A percentile compares a stretch with the other conserved stretches of the same genome.
phyloP scores from a whole-genome alignment of 2,113 vertebrate genomes.

The Morone saxatilis region DNA sequence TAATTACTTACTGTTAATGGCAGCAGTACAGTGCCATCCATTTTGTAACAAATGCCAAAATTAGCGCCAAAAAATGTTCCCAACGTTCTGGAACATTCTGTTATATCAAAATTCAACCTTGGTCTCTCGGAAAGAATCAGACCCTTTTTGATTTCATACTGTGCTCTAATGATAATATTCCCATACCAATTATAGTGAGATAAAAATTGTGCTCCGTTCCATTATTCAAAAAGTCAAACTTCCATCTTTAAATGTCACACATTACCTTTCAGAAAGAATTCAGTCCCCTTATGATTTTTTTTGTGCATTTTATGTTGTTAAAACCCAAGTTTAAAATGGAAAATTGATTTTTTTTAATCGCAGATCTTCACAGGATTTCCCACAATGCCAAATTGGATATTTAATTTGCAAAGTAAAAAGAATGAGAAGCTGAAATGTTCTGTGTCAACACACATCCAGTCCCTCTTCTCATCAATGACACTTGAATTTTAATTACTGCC shows the following conservation, averaged over 20 bases:
- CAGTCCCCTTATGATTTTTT: not conserved
- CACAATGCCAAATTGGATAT: constrained; percentile 3
- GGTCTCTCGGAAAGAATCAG: constrained; percentile 11
- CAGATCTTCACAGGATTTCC: constrained; percentile 8
- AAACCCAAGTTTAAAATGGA: constrained; percentile 2
- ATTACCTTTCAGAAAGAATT: constrained; percentile 17
- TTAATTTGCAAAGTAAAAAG: constrained; percentile 3
- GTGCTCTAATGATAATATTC: constrained; percentile 25
- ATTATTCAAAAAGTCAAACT: constrained; percentile 41
- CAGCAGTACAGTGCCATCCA: not conserved
- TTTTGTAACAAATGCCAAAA: constrained; percentile 27
- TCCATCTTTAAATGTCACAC: constrained; percentile 49
- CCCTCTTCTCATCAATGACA: not conserved
- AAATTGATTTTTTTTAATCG: not conserved
- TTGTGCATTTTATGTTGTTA: not conserved
- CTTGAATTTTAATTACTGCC: not conserved
- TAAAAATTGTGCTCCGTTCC: constrained; percentile 25
- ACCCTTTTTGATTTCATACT: constrained; percentile 30
- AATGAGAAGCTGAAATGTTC: not conserved
- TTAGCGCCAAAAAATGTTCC: not conserved
- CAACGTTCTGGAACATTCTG: not conserved
- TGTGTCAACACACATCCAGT: not conserved
- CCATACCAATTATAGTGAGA: constrained; percentile 25
- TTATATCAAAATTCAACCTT: constrained; percentile 18
- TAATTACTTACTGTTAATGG: constrained; percentile 53